These are phyloP conservation scores for Phrynosoma platyrhinos DNA, from an alignment of 2,113 vertebrate species.

Conservation along the genomic window DNA sequence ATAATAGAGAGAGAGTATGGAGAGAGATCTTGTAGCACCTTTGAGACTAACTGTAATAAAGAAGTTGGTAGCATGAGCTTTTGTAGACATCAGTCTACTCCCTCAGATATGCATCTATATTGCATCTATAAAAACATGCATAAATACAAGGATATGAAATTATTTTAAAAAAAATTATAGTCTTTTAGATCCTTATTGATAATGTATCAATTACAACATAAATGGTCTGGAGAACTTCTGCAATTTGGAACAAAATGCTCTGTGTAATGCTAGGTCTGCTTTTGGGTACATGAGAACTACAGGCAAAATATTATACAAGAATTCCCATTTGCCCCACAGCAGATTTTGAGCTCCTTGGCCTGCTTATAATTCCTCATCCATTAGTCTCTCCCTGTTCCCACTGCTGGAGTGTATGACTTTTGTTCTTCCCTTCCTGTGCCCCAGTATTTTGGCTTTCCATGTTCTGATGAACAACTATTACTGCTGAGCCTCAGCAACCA, in stretches of 20 bases:
- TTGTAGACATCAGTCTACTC: too few species aligned
- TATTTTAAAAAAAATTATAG: too few species aligned
- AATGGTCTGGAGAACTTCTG: background rate
- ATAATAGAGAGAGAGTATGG: background rate
- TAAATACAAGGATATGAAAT: constrained; percentile 2
- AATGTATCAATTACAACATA: background rate
- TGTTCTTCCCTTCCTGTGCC: background rate
- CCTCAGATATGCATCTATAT: too few species aligned
- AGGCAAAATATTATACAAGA: background rate
- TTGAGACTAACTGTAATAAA: too few species aligned
- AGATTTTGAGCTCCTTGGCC: background rate
- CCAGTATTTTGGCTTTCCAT: background rate
- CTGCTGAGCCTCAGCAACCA: background rate
- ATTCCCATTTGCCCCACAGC: too few species aligned
- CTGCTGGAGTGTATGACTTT: too few species aligned
- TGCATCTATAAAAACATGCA: background rate
- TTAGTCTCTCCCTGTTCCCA: background rate
- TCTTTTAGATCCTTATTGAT: background rate
- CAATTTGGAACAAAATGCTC: background rate
- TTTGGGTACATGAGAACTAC: background rate
- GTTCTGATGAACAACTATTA: background rate
- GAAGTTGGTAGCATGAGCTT: too few species aligned
- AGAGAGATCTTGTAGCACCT: too few species aligned
- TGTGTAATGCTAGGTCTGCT: background rate
- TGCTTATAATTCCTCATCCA: background rate